A percentile compares a stretch with the other conserved stretches of the same genome.
These are phyloP conservation scores for Grapholita molesta DNA, from an alignment of 1,140 invertebrate genomes.

Conservation along the genomic window DNA sequence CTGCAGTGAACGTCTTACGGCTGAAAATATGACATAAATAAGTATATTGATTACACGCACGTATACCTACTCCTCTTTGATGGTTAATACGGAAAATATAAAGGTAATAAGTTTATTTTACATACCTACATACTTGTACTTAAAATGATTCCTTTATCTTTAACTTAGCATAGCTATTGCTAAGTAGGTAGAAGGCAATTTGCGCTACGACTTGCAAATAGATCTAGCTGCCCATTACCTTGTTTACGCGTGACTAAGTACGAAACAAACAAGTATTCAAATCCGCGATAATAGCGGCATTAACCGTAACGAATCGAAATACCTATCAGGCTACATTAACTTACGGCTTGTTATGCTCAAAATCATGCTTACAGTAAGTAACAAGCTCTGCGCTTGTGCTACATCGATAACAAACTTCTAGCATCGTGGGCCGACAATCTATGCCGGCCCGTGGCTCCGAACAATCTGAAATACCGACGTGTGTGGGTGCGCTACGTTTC, in stretches of 20 bases:
- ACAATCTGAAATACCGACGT: slow-evolving; percentile 74
- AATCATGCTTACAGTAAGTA: slow-evolving; percentile 23
- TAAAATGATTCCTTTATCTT: no score
- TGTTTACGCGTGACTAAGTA: slow-evolving; percentile 9
- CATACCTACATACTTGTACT: background rate
- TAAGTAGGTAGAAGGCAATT: background rate
- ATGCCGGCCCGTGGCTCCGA: slow-evolving; percentile 60
- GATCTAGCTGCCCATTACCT: slow-evolving; percentile 1
- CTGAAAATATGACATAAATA: no score
- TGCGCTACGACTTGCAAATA: background rate
- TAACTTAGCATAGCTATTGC: background rate
- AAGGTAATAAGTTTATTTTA: no score
- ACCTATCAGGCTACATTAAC: slow-evolving; percentile 19
- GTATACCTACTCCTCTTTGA: no score
- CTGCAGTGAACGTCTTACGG: no score
- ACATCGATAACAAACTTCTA: slow-evolving; percentile 47
- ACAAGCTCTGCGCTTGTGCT: slow-evolving; percentile 34
- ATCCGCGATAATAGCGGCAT: slow-evolving; percentile 12
- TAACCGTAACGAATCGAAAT: slow-evolving; percentile 13
- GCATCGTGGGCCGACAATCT: slow-evolving; percentile 65
- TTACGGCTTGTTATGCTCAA: slow-evolving; percentile 21
- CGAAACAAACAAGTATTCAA: slow-evolving; percentile 1
- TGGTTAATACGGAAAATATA: no score
- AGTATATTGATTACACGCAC: no score
- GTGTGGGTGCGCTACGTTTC: slow-evolving; percentile 75